Evolutionary conservation across 37 sponge, comb jelly and placozoan genomes (phyloP).

Genomic region (Cladorhizidae sp.): DNA sequence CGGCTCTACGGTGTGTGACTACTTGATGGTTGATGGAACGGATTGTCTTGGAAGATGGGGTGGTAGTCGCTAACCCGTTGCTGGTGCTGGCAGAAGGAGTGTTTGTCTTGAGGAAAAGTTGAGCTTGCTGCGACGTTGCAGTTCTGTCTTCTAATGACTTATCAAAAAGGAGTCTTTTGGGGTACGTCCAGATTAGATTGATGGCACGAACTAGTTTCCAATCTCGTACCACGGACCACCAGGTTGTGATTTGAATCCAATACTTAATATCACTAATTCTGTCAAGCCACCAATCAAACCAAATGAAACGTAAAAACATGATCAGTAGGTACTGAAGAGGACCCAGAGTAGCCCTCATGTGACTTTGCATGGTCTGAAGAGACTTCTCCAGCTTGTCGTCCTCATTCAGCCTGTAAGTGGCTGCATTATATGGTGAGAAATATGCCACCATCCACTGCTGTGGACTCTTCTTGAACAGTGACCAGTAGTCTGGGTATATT

Average conservation of each 20-base stretch:
- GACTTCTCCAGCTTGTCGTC: slow-evolving; percentile 32
- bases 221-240: slow-evolving; percentile 53
- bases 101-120: not conserved
- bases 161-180: slow-evolving; percentile 70
- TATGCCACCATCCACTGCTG: slow-evolving; percentile 65
- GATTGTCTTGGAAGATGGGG: not conserved
- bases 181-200: slow-evolving; percentile 68
- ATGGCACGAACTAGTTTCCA: slow-evolving; percentile 17
- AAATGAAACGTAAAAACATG: slow-evolving; percentile 64
- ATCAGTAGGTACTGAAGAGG: slow-evolving; percentile 70
- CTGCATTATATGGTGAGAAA: slow-evolving; percentile 77
- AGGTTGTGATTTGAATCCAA: slow-evolving; percentile 56
- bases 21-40: no score
- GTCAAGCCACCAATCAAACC: slow-evolving; percentile 73
- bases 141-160: slow-evolving; percentile 4
- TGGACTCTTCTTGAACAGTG: slow-evolving; percentile 66
- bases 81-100: not conserved
- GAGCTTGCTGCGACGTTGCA: not conserved
- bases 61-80: not conserved
- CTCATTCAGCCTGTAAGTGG: slow-evolving; percentile 78
- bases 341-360: slow-evolving; percentile 51
- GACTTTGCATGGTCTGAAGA: slow-evolving; percentile 61
- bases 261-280: slow-evolving; percentile 63
- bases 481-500: slow-evolving; percentile 77
- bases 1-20: no score